Percentiles rank a stretch among this genome's conserved stretches.
Conservation (phyloP, 2,888 invertebrate species). For the Cataglyphis albicans region DNA sequence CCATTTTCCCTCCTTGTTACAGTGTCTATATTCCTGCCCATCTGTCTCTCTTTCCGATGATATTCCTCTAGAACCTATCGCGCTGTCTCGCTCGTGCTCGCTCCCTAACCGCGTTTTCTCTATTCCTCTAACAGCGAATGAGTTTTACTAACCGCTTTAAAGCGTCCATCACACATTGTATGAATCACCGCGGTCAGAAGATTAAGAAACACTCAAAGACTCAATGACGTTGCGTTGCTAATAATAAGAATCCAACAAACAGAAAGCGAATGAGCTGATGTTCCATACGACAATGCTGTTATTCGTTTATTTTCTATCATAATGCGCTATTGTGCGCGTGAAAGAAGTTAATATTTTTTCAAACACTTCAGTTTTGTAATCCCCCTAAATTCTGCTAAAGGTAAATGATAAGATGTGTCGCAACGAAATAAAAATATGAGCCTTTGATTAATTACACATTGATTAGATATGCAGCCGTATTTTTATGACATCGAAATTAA, state of each 20-base stretch:
- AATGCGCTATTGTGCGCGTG: not conserved
- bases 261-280: constrained; percentile 3
- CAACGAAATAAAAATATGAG: not conserved
- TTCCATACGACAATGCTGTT: constrained; percentile 13
- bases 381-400: not conserved
- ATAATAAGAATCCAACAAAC: constrained; percentile 28
- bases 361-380: not conserved
- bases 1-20: constrained; percentile 62
- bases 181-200: constrained; percentile 62
- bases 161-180: constrained; percentile 71
- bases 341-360: not conserved
- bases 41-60: constrained; percentile 66
- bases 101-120: constrained; percentile 3
- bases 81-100: constrained; percentile 20
- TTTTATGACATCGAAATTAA: not conserved
- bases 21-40: constrained; percentile 56
- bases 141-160: constrained; percentile 76
- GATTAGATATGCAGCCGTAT: constrained; percentile 3
- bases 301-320: not conserved
- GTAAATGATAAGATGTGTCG: not conserved
- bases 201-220: constrained; percentile 53
- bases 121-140: constrained; percentile 59
- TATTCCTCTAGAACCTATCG: constrained; percentile 52
- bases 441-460: constrained; percentile 10
- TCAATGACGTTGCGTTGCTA: constrained; percentile 36